Conservation (phyloP, 1,140 invertebrate species). For the Drosophila ficusphila region DNA sequence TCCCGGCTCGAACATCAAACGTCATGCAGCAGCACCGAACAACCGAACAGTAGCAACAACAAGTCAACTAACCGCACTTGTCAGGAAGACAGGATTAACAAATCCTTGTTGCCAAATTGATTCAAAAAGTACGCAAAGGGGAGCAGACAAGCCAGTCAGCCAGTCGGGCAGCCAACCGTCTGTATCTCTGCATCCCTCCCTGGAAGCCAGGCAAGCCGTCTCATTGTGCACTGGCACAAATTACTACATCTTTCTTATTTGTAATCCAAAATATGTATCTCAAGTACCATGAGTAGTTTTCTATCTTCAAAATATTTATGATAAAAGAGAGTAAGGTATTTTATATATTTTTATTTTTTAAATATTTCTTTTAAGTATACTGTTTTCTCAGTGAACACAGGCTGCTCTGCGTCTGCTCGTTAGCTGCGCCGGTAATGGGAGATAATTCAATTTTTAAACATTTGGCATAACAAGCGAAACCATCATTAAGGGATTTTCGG, state of each 20-base stretch:
- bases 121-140: constrained; percentile 78
- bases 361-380: too few species aligned
- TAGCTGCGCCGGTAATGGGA: constrained; percentile 81
- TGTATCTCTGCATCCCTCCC: constrained; percentile 13
- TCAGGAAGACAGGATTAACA: constrained; percentile 84
- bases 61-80: constrained; percentile 83
- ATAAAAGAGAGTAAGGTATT: too few species aligned
- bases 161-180: constrained; percentile 9
- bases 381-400: constrained; percentile 7
- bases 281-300: too few species aligned
- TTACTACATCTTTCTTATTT: too few species aligned
- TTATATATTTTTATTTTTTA: not conserved
- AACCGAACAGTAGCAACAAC: constrained; percentile 52
- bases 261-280: not conserved
- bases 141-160: constrained; percentile 36
- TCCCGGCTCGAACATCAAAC: constrained; percentile 65
- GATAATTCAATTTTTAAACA: constrained; percentile 84
- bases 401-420: constrained; percentile 56
- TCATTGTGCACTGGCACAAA: constrained; percentile 16
- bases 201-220: constrained; percentile 4
- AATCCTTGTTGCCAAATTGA: constrained; percentile 83
- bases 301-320: not conserved
- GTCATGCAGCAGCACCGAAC: constrained; percentile 44
- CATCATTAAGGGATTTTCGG: constrained; percentile 84
- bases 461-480: constrained; percentile 84